Percentiles rank a stretch among this genome's conserved stretches.
These are phyloP conservation scores for Mixornis gularis DNA, from an alignment of 2,113 vertebrate species.

Conservation along the genomic window DNA sequence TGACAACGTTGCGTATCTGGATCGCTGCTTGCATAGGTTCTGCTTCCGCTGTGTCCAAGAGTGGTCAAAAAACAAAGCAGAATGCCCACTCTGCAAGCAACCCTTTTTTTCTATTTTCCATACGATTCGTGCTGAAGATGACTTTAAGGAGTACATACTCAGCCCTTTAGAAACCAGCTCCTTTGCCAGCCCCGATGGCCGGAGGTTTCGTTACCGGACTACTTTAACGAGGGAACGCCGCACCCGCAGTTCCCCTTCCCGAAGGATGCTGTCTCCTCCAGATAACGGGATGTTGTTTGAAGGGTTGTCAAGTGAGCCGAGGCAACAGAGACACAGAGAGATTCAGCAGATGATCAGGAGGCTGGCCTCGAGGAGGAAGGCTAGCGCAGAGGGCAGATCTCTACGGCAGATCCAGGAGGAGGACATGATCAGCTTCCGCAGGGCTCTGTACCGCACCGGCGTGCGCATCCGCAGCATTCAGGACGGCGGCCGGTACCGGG, in stretches of 20 bases:
- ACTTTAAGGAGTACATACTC: conserved; percentile 87
- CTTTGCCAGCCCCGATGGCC: conserved; percentile 79
- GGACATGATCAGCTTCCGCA: conserved; percentile 88
- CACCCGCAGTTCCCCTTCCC: conserved; percentile 3
- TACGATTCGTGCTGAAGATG: conserved; percentile 87
- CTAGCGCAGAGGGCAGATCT: conserved; percentile 71
- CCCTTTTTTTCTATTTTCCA: conserved; percentile 93
- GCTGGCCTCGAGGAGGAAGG: conserved; percentile 76
- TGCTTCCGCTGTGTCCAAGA: conserved; percentile 94
- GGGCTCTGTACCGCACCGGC: conserved; percentile 84
- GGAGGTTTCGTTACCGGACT: conserved; percentile 86
- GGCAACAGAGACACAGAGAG: conserved; percentile 66
- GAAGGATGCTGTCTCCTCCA: conserved; percentile 74
- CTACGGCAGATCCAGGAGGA: conserved; percentile 78
- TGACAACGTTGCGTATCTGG: conserved; percentile 87
- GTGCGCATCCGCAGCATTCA: conserved; percentile 79
- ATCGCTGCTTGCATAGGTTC: conserved; percentile 90
- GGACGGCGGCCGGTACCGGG: conserved; percentile 85
- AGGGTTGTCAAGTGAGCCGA: conserved; percentile 44
- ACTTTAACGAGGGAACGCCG: conserved; percentile 78
- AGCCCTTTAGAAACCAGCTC: conserved; percentile 73
- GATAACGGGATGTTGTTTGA: conserved; percentile 86
- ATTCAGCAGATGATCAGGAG: conserved; percentile 79
- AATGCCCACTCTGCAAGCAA: conserved; percentile 95
- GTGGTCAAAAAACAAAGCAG: conserved; percentile 98